Conservation (phyloP, 2,113 vertebrate genomes). For the Entelurus aequoreus region DNA sequence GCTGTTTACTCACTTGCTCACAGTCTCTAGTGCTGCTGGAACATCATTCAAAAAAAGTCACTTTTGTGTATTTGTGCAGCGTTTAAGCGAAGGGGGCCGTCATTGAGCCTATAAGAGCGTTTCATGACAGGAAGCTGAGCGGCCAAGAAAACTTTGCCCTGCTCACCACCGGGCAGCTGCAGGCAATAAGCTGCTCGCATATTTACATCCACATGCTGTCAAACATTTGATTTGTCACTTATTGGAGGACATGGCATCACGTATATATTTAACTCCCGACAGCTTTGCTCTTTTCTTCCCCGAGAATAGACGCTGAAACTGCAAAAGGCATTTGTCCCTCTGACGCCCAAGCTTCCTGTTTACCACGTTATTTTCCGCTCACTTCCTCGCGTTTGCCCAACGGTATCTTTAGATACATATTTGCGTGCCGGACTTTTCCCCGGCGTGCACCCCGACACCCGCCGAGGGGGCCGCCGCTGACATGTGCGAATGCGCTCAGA, state of each 20-base stretch:
- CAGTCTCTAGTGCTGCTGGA: too few relatives aligned
- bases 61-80: too few relatives aligned
- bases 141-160: conserved; percentile 15
- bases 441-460: conserved; percentile 1
- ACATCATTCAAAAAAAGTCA: too few relatives aligned
- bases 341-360: conserved; percentile 70
- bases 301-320: conserved; percentile 62
- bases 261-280: conserved; percentile 22
- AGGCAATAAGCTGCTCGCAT: conserved; percentile 43
- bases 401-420: conserved; percentile 36
- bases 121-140: conserved; percentile 60
- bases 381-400: conserved; percentile 47
- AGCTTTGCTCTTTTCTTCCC: conserved; percentile 15
- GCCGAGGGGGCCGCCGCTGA: background rate
- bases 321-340: conserved; percentile 58
- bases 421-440: conserved; percentile 5
- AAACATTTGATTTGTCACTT: conserved; percentile 42
- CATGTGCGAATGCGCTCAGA: conserved; percentile 15
- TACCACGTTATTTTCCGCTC: conserved; percentile 55
- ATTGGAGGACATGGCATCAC: conserved; percentile 35
- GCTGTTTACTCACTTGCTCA: too few relatives aligned
- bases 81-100: conserved; percentile 42
- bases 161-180: conserved; percentile 36
- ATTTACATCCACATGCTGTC: conserved; percentile 32
- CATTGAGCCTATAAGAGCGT: conserved; percentile 60